These are phyloP conservation scores for Ophioninae sp. DNA, from an alignment of 2,888 invertebrate species.

Conservation along the genomic window DNA sequence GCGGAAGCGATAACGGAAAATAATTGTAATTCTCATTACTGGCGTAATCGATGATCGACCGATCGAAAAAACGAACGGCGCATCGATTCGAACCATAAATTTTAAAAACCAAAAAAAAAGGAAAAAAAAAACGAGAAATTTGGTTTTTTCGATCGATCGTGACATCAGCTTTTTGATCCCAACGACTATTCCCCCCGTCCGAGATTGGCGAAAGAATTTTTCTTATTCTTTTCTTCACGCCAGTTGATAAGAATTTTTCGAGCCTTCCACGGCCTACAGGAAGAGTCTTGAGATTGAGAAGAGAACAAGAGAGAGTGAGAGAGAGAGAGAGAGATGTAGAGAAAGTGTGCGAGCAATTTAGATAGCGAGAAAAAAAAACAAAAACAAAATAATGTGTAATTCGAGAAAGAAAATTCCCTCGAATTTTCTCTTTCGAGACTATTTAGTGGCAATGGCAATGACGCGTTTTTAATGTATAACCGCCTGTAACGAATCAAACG, in stretches of 20 bases:
- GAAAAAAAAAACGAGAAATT: not conserved
- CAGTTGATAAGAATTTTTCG: constrained; percentile 24
- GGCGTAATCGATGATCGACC: not conserved
- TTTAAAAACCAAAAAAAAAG: not conserved
- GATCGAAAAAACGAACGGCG: constrained; percentile 1
- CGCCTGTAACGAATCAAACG: constrained; percentile 71
- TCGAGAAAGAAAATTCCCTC: constrained; percentile 20
- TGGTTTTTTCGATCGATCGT: constrained; percentile 5
- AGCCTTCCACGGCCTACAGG: constrained; percentile 60
- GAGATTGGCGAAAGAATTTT: constrained; percentile 12
- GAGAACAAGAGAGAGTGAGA: not conserved
- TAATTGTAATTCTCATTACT: constrained; percentile 6
- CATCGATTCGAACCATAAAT: not conserved
- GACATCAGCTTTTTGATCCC: not conserved
- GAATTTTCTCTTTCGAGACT: constrained; percentile 31
- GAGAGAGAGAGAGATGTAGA: constrained; percentile 3
- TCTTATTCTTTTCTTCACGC: constrained; percentile 18
- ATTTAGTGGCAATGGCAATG: constrained; percentile 60
- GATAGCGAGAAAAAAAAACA: constrained; percentile 40
- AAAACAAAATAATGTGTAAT: constrained; percentile 1
- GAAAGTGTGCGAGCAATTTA: constrained; percentile 14
- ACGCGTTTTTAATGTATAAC: constrained; percentile 68
- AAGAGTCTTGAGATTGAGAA: constrained; percentile 44
- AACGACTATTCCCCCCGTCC: not conserved
- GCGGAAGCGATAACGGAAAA: not conserved